A percentile compares a stretch with the other conserved stretches of the same genome.
phyloP scores from a whole-genome alignment of 2,888 invertebrate species.

The Cephus sareptanus region DNA sequence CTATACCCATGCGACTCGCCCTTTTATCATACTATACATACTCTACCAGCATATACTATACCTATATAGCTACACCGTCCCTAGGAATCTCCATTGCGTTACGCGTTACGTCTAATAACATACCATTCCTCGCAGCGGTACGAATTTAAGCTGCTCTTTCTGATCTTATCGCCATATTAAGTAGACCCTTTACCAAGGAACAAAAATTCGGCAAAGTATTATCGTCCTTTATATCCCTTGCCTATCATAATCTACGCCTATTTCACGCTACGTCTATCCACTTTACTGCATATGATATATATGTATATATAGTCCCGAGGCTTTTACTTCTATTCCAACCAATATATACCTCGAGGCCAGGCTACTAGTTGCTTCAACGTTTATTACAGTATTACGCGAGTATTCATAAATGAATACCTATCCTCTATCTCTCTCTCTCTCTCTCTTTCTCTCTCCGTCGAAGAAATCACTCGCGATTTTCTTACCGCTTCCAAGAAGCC shows the following conservation, averaged over 20 bases:
- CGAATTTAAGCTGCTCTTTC: neutral
- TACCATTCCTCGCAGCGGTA: neutral
- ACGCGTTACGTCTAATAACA: neutral
- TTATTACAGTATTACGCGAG: neutral
- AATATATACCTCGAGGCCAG: neutral
- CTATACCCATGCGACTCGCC: neutral
- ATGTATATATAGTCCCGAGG: neutral
- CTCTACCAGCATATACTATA: neutral
- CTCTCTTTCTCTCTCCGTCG: constrained; percentile 15
- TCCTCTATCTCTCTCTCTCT: constrained; percentile 3
- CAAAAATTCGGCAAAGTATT: neutral
- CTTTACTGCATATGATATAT: neutral
- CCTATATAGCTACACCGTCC: neutral
- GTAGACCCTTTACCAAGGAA: neutral
- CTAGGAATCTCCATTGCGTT: neutral
- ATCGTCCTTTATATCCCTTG: neutral
- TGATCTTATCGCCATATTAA: neutral
- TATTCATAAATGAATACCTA: neutral
- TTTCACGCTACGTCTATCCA: neutral
- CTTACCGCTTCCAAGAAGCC: constrained; percentile 21
- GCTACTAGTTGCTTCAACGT: neutral
- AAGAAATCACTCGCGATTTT: constrained; percentile 47
- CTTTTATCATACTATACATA: neutral
- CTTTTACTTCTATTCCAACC: neutral
- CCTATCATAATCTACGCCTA: neutral